These are phyloP conservation scores for Phacellophora camtschatica DNA, from an alignment of 30 jellyfish, hydroid and myxozoan species.

Conservation along the genomic window DNA sequence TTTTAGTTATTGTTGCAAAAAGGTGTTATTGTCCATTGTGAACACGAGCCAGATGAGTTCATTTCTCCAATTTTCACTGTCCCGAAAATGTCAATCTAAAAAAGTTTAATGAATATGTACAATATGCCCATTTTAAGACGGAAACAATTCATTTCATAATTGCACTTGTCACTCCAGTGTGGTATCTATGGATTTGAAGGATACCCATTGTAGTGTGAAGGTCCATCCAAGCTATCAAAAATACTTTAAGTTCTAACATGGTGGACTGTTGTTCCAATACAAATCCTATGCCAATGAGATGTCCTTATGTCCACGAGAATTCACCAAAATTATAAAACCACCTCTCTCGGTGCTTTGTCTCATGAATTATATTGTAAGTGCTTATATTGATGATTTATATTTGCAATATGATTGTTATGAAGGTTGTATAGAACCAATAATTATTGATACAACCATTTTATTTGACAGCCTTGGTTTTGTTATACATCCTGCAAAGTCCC, in stretches of 20 bases:
- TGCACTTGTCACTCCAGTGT: constrained; percentile 8
- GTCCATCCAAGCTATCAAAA: constrained; percentile 10
- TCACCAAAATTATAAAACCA: constrained; percentile 14
- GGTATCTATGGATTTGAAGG: constrained; percentile 58
- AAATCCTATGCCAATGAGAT: background rate
- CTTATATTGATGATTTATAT: background rate
- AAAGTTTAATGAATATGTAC: constrained; percentile 7
- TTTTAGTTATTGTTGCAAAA: background rate
- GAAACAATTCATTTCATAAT: constrained; percentile 21
- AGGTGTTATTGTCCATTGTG: background rate
- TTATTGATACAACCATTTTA: background rate
- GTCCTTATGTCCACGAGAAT: background rate
- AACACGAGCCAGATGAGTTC: background rate
- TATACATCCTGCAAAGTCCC: background rate
- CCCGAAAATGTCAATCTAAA: constrained; percentile 32
- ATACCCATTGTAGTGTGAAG: constrained; percentile 49
- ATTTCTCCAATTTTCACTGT: constrained; percentile 38
- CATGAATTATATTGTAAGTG: background rate
- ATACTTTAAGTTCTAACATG: constrained; percentile 16
- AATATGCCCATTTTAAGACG: constrained; percentile 53
- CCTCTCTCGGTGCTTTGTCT: background rate
- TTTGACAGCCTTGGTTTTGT: background rate
- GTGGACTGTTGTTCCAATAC: background rate
- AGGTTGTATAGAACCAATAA: background rate
- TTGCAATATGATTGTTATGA: background rate